Evolutionary conservation across 1,140 invertebrate species (phyloP).

Genomic region (Pristionchus pacificus): DNA sequence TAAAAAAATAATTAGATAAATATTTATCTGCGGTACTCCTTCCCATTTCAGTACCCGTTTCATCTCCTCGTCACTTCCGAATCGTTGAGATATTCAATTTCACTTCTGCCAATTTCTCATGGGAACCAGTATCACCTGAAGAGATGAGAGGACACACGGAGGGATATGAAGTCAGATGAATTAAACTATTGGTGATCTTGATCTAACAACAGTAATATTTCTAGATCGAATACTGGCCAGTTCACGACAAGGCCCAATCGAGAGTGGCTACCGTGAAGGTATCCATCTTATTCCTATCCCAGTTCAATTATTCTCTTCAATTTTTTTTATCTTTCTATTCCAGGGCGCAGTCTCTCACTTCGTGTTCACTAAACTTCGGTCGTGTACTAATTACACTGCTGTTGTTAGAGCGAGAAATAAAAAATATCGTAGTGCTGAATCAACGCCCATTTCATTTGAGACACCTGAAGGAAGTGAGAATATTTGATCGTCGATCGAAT

Average conservation of each 20-base stretch:
- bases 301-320: slow-evolving; percentile 18
- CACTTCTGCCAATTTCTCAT: slow-evolving; percentile 41
- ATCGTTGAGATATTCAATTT: slow-evolving; percentile 40
- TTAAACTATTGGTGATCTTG: no score
- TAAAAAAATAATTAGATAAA: slow-evolving; percentile 14
- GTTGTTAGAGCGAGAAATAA: slow-evolving; percentile 44
- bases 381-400: slow-evolving; percentile 42
- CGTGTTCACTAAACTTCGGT: not conserved
- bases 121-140: slow-evolving; percentile 38
- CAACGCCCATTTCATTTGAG: slow-evolving; percentile 38
- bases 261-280: slow-evolving; percentile 9
- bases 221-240: slow-evolving; percentile 44
- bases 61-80: no score
- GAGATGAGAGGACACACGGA: slow-evolving; percentile 46
- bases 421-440: slow-evolving; percentile 39
- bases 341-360: slow-evolving; percentile 7
- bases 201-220: slow-evolving; percentile 7
- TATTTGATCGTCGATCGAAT: not conserved
- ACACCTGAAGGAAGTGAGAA: slow-evolving; percentile 54
- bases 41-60: no score
- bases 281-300: no score
- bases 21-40: slow-evolving; percentile 26
- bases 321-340: slow-evolving; percentile 30
- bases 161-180: slow-evolving; percentile 42
- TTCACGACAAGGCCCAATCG: slow-evolving; percentile 9